Evolutionary conservation across 2,113 vertebrate species (phyloP).

Genomic region (Phylloscopus whistleri): DNA sequence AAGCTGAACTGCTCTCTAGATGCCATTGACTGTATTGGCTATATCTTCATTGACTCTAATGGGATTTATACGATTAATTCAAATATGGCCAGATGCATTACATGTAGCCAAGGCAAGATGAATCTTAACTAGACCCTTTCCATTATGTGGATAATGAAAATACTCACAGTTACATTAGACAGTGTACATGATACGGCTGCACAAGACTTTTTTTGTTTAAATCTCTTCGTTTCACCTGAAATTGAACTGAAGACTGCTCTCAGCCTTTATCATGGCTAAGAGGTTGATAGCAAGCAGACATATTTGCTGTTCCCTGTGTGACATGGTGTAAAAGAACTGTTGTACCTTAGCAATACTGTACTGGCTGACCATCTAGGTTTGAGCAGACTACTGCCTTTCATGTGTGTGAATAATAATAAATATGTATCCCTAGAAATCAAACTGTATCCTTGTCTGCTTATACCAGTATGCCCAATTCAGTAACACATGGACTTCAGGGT

Average conservation of each 20-base stretch:
- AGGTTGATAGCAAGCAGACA: not conserved
- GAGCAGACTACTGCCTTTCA: not conserved
- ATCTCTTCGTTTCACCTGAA: not conserved
- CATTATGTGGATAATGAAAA: not conserved
- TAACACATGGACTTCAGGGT: not conserved
- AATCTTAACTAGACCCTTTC: not conserved
- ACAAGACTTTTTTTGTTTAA: not conserved
- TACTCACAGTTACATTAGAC: not conserved
- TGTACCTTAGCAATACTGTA: not conserved
- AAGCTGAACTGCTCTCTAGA: not conserved
- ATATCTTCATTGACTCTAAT: not conserved
- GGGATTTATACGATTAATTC: not conserved
- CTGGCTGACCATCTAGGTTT: not conserved
- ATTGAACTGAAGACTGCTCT: not conserved
- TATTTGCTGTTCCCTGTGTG: not conserved
- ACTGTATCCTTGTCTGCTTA: not conserved
- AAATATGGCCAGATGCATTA: not conserved
- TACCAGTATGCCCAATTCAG: not conserved
- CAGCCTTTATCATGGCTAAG: not conserved
- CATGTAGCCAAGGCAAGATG: not conserved
- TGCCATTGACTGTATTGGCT: not conserved
- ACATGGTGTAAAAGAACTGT: not conserved
- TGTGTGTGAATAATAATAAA: not conserved
- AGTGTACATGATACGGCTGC: not conserved
- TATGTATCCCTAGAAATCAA: not conserved